These are phyloP conservation scores for Taxidea taxus DNA, from an alignment of 2,113 vertebrate species.

Conservation along the genomic window DNA sequence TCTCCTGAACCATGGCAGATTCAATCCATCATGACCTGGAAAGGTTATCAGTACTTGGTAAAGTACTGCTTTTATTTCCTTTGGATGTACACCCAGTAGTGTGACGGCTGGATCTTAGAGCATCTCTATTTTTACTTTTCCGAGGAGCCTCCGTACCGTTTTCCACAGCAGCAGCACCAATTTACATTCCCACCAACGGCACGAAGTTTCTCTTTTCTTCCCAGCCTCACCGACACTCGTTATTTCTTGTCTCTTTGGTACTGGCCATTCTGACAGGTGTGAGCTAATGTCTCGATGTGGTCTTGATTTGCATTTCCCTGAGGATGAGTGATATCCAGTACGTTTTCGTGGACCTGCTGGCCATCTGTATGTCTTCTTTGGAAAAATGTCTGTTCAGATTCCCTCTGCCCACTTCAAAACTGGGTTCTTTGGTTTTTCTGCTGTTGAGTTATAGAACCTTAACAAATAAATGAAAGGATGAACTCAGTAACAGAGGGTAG, in stretches of 20 bases:
- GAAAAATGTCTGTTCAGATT: neutral
- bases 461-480: neutral
- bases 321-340: too few relatives aligned
- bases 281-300: neutral
- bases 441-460: neutral
- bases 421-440: neutral
- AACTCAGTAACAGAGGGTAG: neutral
- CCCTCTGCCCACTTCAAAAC: neutral
- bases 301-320: neutral
- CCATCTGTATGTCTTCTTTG: neutral
- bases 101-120: too few relatives aligned
- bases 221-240: neutral
- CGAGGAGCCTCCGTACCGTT: too few relatives aligned
- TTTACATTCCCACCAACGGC: neutral
- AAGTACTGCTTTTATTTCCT: too few relatives aligned
- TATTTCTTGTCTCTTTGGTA: neutral
- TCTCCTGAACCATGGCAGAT: too few relatives aligned
- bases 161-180: too few relatives aligned
- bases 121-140: too few relatives aligned
- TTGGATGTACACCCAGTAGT: too few relatives aligned
- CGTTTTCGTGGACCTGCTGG: neutral
- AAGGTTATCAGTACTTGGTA: too few relatives aligned
- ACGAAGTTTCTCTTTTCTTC: neutral
- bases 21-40: too few relatives aligned
- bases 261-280: neutral